Evolutionary conservation across 2,888 invertebrate genomes (phyloP), one percentile per base, ranked within the genome.

Genomic region (Chymomyza caudatula): DNA sequence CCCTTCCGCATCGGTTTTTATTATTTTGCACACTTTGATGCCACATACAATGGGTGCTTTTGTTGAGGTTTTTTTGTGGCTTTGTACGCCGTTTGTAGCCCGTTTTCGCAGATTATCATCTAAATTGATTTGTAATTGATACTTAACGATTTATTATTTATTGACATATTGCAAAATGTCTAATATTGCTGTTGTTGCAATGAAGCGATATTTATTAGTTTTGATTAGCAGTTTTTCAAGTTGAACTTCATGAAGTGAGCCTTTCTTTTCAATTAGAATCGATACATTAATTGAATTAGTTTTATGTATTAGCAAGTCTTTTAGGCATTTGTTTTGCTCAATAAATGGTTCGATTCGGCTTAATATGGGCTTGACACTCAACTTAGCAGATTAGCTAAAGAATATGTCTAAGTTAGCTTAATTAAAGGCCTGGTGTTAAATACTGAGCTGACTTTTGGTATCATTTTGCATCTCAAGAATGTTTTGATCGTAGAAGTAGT

Each of bases 41-140:
- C 19, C 20, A 11, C 2, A 47, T 58, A 23, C 55, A 70, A 71
- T 75, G 77, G 56, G 60, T 54, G 6, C 22, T 59, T 63, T 86
- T 86, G 85, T 73, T 72, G 76, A 66, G 77, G 70, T 77, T 82
- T 74, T 58, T 65, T 64, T 53, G 54, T 42, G 8, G n/a, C 11
- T 52, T 17, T 60, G 53, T 47, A 22, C 62, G 60, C 64, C 64
- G 43, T 63, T 43, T 62, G 44, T 19, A 22, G n/a, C 52, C 49
- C 3, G 55, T 2, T 17, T n/a, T 29, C 19, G 25, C 37, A 37
- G 71, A 76, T 78, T 73, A 75, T 75, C 74, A 76, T 71, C 69
- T 73, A 67, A 73, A 85, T 77, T 78, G 85, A 76, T 80, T 69
- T 77, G 72, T 78, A 77, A 76, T 87, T 75, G 72, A 81, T 77